Evolutionary conservation across 2,888 invertebrate species (phyloP).

Genomic region (Thera obeliscata): DNA sequence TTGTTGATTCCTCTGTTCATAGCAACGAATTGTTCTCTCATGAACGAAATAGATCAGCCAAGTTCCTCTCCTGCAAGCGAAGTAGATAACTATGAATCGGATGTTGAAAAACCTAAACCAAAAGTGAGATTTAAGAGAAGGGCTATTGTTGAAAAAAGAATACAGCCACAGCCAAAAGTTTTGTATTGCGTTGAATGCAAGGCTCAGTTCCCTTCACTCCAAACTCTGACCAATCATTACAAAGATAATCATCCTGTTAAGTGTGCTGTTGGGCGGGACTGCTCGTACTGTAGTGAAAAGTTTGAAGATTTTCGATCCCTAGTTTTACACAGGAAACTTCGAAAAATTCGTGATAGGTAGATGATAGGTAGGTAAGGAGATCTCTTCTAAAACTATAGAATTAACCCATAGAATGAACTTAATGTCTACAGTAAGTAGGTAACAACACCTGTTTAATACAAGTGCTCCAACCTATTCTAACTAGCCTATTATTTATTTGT

Average conservation of each 20-base stretch:
- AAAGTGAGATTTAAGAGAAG: slow-evolving; percentile 47
- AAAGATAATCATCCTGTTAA: slow-evolving; percentile 64
- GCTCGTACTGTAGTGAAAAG: slow-evolving; percentile 77
- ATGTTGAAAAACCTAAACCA: slow-evolving; percentile 52
- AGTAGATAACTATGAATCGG: slow-evolving; percentile 57
- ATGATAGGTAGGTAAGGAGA: no score
- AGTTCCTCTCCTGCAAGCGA: slow-evolving; percentile 53
- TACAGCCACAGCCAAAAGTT: slow-evolving; percentile 48
- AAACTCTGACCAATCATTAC: slow-evolving; percentile 67
- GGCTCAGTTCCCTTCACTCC: slow-evolving; percentile 61
- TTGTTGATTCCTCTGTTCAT: slow-evolving; percentile 99
- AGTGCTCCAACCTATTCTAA: no score
- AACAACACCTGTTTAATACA: no score
- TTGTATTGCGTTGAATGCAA: slow-evolving; percentile 78
- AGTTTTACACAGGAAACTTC: slow-evolving; percentile 72
- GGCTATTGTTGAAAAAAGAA: slow-evolving; percentile 42
- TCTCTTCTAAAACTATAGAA: no score
- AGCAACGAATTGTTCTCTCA: slow-evolving; percentile 93
- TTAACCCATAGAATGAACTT: no score
- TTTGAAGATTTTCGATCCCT: slow-evolving; percentile 76
- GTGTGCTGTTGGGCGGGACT: slow-evolving; percentile 66
- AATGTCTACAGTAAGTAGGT: no score
- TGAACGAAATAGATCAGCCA: slow-evolving; percentile 49
- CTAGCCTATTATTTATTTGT: no score
- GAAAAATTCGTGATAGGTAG: no score